A percentile compares a stretch with the other conserved stretches of the same genome.
These are phyloP conservation scores for Drosophila pseudotakahashii DNA, from an alignment of 2,888 invertebrate species.

Conservation along the genomic window DNA sequence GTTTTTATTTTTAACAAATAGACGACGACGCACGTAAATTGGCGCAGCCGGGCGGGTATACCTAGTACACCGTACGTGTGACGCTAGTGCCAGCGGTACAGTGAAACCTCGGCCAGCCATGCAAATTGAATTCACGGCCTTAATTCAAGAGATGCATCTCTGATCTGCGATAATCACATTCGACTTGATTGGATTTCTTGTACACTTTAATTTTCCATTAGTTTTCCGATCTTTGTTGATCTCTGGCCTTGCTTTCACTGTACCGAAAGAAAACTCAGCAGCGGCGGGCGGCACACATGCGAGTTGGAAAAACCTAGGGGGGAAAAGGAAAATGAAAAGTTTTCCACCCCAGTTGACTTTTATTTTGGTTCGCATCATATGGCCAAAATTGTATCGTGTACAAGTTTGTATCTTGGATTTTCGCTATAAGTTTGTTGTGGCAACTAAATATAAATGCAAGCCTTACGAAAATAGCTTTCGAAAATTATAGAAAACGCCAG, in stretches of 20 bases:
- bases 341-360: conserved; percentile 43
- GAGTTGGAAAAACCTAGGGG: conserved; percentile 31
- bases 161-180: conserved; percentile 4
- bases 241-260: conserved; percentile 31
- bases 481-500: conserved; percentile 48
- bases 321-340: conserved; percentile 16
- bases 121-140: not conserved
- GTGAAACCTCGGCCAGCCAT: conserved; percentile 37
- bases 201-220: conserved; percentile 15
- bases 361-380: conserved; percentile 34
- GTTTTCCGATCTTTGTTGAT: conserved; percentile 2
- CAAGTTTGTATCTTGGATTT: conserved; percentile 59
- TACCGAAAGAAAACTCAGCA: conserved; percentile 5
- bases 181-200: conserved; percentile 26
- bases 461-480: conserved; percentile 73
- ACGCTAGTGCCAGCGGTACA: conserved; percentile 49
- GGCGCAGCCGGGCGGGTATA: conserved; percentile 64
- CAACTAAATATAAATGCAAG: conserved; percentile 74
- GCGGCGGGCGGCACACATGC: conserved; percentile 1
- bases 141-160: conserved; percentile 3
- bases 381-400: conserved; percentile 37
- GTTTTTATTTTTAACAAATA: conserved; percentile 71
- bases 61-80: conserved; percentile 49
- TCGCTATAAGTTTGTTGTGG: conserved; percentile 65
- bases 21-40: conserved; percentile 71